Percentiles rank a stretch among this genome's conserved stretches.
Evolutionary conservation across 2,113 vertebrate genomes (phyloP).

Genomic region (Periophthalmodon schlosseri): DNA sequence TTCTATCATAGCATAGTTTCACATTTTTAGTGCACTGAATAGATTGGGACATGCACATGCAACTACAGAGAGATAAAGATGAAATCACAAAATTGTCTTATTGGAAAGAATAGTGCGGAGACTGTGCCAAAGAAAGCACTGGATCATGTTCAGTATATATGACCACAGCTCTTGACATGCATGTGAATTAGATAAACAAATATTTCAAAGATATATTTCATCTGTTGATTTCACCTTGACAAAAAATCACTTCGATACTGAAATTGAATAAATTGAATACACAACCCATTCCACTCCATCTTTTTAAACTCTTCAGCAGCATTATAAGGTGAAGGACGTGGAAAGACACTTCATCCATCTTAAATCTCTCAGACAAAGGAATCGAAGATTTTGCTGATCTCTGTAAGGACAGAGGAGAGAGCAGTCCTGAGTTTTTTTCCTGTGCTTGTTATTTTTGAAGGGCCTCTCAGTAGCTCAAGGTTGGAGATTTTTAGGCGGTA

Average conservation of each 20-base stretch:
- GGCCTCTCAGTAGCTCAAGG: constrained; percentile 11
- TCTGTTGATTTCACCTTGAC: neutral
- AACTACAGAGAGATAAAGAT: no score
- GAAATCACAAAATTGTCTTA: neutral
- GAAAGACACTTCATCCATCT: constrained; percentile 6
- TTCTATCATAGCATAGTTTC: no score
- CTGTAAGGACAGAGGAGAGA: constrained; percentile 4
- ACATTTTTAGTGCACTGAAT: no score
- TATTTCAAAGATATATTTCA: neutral
- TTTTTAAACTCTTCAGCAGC: neutral
- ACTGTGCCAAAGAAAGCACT: no score
- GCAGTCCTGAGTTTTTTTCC: constrained; percentile 9
- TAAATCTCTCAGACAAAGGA: constrained; percentile 6
- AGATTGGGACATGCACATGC: no score
- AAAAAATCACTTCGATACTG: neutral
- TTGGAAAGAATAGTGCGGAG: neutral
- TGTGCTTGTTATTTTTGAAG: constrained; percentile 27
- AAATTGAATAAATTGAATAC: neutral
- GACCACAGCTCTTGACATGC: no score
- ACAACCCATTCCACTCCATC: neutral
- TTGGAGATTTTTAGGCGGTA: constrained; percentile 14
- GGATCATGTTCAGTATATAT: no score
- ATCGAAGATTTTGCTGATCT: constrained; percentile 3
- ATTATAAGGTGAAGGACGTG: neutral
- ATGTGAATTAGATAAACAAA: no score